Base-by-base conservation (phyloP, 1,140 invertebrate genomes). In the Geopemphigus sp. region DNA sequence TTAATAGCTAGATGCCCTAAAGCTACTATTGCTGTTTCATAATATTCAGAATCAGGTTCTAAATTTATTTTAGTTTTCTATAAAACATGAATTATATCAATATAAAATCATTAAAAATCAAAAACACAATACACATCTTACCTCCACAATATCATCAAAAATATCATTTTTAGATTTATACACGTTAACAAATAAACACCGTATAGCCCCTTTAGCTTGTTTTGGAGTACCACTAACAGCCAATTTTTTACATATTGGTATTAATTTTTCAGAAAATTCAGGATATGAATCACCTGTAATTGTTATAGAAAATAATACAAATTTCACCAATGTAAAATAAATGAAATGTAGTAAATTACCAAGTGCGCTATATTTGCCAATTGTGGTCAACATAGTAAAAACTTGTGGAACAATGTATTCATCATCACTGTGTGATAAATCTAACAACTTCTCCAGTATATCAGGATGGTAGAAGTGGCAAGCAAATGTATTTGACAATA, bases 181-280 rank as follows among this genome's bases (percentile, higher is more conserved):
- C 84, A 94, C 92, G 85, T 96, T 95, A 12, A 93, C 91, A 84
- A 90, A 95, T 57, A 98, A 90, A 87, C 96, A 98, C 81, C 94
- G 89, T 47, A 98, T 92, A 8, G 96, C 95, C 84, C 98, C 95
- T 86, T 99, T 99, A 0, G 96, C 95, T 86, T 98, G 96, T 86
- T 97, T 97, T 0, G 94, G 91, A 4, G 94, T 95, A 6, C 96
- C 96, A 32, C 91, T 90, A 83, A 94, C 91, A 0, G 94, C 92
- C 84, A 96, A 93, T 39, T 92, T 91, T 83, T 94, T 93, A 84
- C 96, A 95, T 56, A 95, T 90, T 3, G 93, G 93, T 29, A 94
- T 90, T 84, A 98, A 86, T 80, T 87, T 87, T 32, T 91, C 89
- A 85, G 92, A 90, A 57, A 93, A 86, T 54, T 90, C 86, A 1